phyloP scores from a whole-genome alignment of 2,888 invertebrate species.

The Brachyopa scutellaris region DNA sequence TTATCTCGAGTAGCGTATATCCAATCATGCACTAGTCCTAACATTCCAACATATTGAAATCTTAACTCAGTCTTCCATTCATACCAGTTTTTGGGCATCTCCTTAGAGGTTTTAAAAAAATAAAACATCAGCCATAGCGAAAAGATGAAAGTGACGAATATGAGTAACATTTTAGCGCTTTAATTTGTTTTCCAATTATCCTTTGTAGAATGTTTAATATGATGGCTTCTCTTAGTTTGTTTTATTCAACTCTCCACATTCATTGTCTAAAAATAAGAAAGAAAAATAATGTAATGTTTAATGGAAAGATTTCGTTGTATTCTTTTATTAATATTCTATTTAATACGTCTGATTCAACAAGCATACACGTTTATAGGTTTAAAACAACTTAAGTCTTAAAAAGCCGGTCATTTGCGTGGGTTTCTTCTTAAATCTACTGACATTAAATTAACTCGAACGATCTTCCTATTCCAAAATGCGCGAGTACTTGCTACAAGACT shows the following conservation, averaged over 20 bases:
- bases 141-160: conserved; percentile 71
- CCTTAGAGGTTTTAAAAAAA: conserved; percentile 80
- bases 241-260: conserved; percentile 2
- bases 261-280: conserved; percentile 21
- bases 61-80: conserved; percentile 81
- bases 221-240: background rate
- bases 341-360: too few species aligned
- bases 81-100: conserved; percentile 80
- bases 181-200: background rate
- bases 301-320: too few species aligned
- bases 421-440: too few species aligned
- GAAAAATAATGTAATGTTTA: too few species aligned
- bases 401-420: too few species aligned
- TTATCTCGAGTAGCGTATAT: conserved; percentile 76
- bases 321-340: too few species aligned
- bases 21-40: conserved; percentile 79
- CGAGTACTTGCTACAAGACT: too few species aligned
- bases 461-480: too few species aligned
- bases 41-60: conserved; percentile 79
- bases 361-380: too few species aligned
- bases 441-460: too few species aligned
- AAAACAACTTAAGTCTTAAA: too few species aligned
- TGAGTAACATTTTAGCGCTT: conserved; percentile 20
- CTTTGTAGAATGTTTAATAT: conserved; percentile 6
- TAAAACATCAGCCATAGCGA: conserved; percentile 77